A percentile compares a stretch with the other conserved stretches of the same genome.
These are phyloP conservation scores for cat (Felis catus) DNA, from an alignment of 2,113 vertebrate species.

Conservation along the genomic window DNA sequence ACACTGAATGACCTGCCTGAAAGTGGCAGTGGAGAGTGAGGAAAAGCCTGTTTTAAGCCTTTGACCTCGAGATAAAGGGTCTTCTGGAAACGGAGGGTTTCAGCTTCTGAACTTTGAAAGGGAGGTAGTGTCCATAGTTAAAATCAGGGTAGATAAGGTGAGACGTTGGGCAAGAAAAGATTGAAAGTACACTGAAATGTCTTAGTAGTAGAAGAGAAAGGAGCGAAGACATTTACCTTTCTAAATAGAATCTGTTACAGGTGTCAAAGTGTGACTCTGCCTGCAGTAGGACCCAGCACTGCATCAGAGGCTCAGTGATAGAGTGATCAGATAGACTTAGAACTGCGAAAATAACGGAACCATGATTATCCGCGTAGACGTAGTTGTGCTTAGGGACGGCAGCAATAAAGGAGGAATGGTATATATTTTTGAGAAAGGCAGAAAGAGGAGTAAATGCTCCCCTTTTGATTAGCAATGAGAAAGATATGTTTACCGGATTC, in stretches of 20 bases:
- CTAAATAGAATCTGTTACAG: background rate
- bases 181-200: background rate
- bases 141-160: background rate
- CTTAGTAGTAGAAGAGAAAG: background rate
- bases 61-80: background rate
- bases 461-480: background rate
- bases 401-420: background rate
- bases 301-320: background rate
- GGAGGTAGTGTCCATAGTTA: background rate
- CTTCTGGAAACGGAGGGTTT: background rate
- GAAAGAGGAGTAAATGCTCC: background rate
- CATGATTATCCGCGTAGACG: background rate
- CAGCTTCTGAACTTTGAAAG: background rate
- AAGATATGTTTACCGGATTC: background rate
- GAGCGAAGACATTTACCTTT: background rate
- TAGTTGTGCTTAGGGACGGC: background rate
- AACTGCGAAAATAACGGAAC: background rate
- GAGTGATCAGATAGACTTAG: background rate
- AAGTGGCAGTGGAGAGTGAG: background rate
- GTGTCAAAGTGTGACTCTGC: background rate
- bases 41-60: background rate
- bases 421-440: background rate
- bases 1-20: background rate
- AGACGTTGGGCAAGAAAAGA: background rate
- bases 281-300: no score